A percentile compares a stretch with the other conserved stretches of the same genome.
Conservation (phyloP, 2,888 invertebrate species). For the Empis stercorea region DNA sequence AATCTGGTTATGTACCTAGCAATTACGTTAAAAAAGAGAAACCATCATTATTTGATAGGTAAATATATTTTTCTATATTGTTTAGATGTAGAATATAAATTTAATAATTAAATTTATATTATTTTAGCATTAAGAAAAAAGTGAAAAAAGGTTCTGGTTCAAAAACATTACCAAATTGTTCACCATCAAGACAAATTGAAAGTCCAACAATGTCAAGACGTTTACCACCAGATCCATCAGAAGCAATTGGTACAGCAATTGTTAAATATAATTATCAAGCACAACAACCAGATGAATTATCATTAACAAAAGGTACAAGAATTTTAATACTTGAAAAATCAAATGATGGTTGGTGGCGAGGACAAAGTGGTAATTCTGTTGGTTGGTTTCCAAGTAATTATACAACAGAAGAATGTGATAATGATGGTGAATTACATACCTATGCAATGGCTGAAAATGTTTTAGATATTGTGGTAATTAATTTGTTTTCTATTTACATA, state of each 20-base stretch:
- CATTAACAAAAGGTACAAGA: conserved; percentile 85
- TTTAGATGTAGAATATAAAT: conserved; percentile 1
- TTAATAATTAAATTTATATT: not conserved
- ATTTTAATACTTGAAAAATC: conserved; percentile 95
- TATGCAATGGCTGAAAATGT: conserved; percentile 92
- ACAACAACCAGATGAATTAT: conserved; percentile 90
- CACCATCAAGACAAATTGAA: conserved; percentile 67
- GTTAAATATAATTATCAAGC: conserved; percentile 95
- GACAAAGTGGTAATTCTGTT: conserved; percentile 53
- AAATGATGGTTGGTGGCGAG: conserved; percentile 99
- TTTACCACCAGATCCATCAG: conserved; percentile 68
- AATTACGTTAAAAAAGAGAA: conserved; percentile 99
- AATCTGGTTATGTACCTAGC: conserved; percentile 97
- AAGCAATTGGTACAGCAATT: conserved; percentile 76
- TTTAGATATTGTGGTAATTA: conserved; percentile 75
- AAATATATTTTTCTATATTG: no score
- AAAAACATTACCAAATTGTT: conserved; percentile 74
- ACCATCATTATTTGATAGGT: conserved; percentile 88
- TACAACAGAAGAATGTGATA: conserved; percentile 81
- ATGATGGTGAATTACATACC: conserved; percentile 77
- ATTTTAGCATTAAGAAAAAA: conserved; percentile 68
- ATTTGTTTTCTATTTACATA: not conserved
- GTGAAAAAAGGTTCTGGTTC: conserved; percentile 72
- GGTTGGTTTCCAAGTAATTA: conserved; percentile 98
- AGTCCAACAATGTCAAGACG: conserved; percentile 63